phyloP scores from a whole-genome alignment of 1,140 invertebrate genomes.

The Drosophila hydei region DNA sequence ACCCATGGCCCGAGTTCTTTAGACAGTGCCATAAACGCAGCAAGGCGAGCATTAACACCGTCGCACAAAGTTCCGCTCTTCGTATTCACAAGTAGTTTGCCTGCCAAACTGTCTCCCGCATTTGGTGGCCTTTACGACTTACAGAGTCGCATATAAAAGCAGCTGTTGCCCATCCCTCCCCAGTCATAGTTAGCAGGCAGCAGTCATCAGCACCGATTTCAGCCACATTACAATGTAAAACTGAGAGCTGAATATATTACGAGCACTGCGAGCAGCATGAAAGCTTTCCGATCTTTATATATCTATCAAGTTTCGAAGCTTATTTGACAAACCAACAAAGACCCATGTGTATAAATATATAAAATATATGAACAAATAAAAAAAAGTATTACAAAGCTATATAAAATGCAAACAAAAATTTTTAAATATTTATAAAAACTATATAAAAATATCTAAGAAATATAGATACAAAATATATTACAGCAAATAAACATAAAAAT shows the following conservation, averaged over 20 bases:
- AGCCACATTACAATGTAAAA: not conserved
- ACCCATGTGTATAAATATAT: no score
- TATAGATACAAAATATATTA: no score
- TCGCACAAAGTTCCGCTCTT: constrained; percentile 1
- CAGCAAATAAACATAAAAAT: no score
- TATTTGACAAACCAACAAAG: no score
- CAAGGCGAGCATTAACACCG: constrained; percentile 73
- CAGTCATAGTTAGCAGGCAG: constrained; percentile 6
- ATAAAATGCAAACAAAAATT: not conserved
- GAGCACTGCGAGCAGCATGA: no score
- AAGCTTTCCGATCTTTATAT: no score
- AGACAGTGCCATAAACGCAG: constrained; percentile 74
- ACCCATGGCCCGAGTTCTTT: constrained; percentile 39
- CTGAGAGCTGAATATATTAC: not conserved
- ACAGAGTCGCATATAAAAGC: constrained; percentile 32
- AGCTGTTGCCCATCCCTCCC: constrained; percentile 6
- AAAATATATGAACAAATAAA: no score
- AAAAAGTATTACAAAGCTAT: no score
- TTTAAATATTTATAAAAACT: not conserved
- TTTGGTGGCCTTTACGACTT: constrained; percentile 42
- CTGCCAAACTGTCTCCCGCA: constrained; percentile 21
- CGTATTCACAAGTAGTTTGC: constrained; percentile 9
- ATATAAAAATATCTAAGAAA: no score
- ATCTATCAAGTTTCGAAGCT: no score
- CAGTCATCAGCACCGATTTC: constrained; percentile 12